Conservation (phyloP, 2,888 invertebrate species). For the Dryomyza anilis region DNA sequence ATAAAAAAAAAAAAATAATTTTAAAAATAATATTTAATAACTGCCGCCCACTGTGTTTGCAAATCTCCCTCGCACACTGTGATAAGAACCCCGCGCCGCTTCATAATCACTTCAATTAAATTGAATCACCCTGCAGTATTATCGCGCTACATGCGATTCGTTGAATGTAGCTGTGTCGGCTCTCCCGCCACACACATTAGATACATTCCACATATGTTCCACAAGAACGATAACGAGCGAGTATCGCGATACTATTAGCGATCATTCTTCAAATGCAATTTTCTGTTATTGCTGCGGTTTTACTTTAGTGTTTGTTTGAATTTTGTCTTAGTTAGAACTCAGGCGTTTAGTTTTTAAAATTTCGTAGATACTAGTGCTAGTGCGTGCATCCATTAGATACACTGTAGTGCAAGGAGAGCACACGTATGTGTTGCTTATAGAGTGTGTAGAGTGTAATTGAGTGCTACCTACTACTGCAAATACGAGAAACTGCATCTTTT, state of each 20-base stretch:
- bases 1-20: not conserved
- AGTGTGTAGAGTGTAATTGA: too few species aligned
- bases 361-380: too few species aligned
- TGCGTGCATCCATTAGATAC: not conserved
- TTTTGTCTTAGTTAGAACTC: too few species aligned
- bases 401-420: not conserved
- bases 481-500: not conserved
- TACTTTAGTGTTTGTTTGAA: too few species aligned
- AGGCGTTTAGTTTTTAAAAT: too few species aligned
- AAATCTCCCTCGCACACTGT: not conserved
- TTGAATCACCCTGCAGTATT: not conserved
- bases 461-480: not conserved
- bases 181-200: not conserved
- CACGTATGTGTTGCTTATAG: too few species aligned
- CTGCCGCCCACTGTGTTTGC: not conserved
- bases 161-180: not conserved
- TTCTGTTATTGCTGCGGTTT: too few species aligned
- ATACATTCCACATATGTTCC: not conserved
- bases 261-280: not conserved
- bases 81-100: not conserved
- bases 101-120: not conserved
- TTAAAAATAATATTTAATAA: conserved; percentile 6
- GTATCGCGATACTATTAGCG: not conserved
- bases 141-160: not conserved
- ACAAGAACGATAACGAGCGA: not conserved